Percentiles rank a stretch among this genome's conserved stretches.
Evolutionary conservation across 2,113 vertebrate species (phyloP).

Genomic region (Tragelaphus scriptus): DNA sequence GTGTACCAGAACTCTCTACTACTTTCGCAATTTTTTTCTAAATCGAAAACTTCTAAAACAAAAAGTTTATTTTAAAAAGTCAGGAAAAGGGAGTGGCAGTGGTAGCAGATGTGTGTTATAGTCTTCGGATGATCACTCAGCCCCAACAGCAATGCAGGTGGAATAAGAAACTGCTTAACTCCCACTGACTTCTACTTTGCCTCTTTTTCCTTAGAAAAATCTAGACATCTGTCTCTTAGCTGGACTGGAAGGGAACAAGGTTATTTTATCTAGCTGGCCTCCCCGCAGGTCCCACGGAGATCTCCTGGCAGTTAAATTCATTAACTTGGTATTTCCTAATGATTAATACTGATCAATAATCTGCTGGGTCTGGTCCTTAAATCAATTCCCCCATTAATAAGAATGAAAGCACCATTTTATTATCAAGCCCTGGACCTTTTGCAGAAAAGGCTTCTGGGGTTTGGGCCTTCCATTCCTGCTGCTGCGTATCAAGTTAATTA

Average conservation of each 20-base stretch:
- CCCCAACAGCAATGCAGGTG: neutral
- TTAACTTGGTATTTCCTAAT: conserved; percentile 66
- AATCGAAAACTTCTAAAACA: neutral
- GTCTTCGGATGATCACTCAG: fast-evolving
- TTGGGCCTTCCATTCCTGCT: neutral
- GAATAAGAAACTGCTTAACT: neutral
- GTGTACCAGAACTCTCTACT: no score
- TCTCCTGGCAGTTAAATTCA: conserved; percentile 61
- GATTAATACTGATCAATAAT: conserved; percentile 67
- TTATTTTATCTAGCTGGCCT: neutral
- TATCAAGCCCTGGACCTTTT: conserved; percentile 22
- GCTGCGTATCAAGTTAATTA: conserved; percentile 30
- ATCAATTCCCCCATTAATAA: conserved; percentile 69
- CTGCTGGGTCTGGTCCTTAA: conserved; percentile 37
- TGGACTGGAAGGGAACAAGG: neutral
- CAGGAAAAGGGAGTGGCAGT: no score
- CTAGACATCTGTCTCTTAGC: neutral
- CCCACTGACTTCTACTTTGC: neutral
- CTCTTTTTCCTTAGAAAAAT: neutral
- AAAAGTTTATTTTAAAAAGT: neutral
- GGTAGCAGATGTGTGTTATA: neutral
- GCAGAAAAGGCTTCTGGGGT: conserved; percentile 55
- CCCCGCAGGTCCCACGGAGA: neutral
- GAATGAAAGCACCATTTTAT: conserved; percentile 60
- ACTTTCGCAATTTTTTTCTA: neutral